Conservation (phyloP, 2,888 invertebrate genomes). For the Pycnomerus fuliginosus region DNA sequence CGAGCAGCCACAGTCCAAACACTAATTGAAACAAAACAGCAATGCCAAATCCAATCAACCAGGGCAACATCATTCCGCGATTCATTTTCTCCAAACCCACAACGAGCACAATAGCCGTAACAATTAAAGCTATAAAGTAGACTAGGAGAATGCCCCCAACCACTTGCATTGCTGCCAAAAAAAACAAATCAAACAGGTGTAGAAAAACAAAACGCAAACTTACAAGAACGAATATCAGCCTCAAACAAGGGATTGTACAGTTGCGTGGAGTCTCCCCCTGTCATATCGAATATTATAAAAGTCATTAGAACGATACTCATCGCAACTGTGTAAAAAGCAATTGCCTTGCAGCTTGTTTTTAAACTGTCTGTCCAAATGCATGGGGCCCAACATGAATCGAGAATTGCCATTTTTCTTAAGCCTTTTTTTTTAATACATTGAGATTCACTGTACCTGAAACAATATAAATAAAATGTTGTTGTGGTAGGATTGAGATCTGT, state of each 20-base stretch:
- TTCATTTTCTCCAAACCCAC: slow-evolving; percentile 67
- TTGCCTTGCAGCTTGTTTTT: slow-evolving; percentile 73
- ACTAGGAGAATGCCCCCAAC: slow-evolving; percentile 66
- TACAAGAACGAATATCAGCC: slow-evolving; percentile 75
- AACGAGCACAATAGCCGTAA: slow-evolving; percentile 62
- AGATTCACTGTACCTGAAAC: no score
- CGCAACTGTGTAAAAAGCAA: slow-evolving; percentile 77
- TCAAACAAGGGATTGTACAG: slow-evolving; percentile 88
- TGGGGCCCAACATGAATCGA: slow-evolving; percentile 85
- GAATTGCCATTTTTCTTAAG: slow-evolving; percentile 70
- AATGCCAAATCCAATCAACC: slow-evolving; percentile 69
- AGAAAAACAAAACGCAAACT: slow-evolving; percentile 46
- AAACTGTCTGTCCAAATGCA: slow-evolving; percentile 81
- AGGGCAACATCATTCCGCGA: slow-evolving; percentile 80
- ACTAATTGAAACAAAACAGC: slow-evolving; percentile 73
- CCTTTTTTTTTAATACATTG: no score
- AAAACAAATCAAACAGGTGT: slow-evolving; percentile 1
- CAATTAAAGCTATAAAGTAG: slow-evolving; percentile 59
- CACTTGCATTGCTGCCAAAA: slow-evolving; percentile 67
- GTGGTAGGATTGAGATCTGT: no score
- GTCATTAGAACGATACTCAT: slow-evolving; percentile 74
- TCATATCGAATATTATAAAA: slow-evolving; percentile 72
- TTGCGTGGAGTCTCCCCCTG: slow-evolving; percentile 87
- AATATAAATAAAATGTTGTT: no score
- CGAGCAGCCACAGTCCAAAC: slow-evolving; percentile 83